Base-by-base conservation (phyloP, 2,888 invertebrate genomes). In the Ophion ventricosus region DNA sequence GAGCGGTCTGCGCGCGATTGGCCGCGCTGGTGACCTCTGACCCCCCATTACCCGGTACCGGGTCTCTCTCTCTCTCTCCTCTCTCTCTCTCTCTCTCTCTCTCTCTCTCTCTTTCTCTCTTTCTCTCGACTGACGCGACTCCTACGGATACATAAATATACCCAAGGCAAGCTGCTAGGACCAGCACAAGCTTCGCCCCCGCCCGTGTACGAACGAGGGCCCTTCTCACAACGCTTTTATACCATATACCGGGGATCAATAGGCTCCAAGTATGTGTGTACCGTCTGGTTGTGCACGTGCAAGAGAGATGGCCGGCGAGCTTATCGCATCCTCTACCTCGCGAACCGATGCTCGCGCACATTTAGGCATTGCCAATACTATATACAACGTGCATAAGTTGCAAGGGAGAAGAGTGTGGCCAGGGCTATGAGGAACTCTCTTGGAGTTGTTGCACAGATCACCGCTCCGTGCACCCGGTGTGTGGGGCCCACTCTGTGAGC, bases 21-120 rank as follows among this genome's bases (percentile, higher is more conserved):
- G 92, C 92, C 92, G 92, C 91, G 91, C 91, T 72, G 91, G 88
- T 92, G 92, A 93, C 93, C 93, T 89, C 88, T 93, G 92, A 92
- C 93, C 93, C 90, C 90, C 92, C 92, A 93, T 92, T 93, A 93
- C 92, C 92, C 91, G 91, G 88, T 90, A 91, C 90, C 88, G 90
- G 91, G 89, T 90, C 92, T 90, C 79, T 73, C n/a, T n/a, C n/a
- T n/a, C n/a, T n/a, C n/a, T n/a, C n/a, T n/a, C n/a, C n/a, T n/a
- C n/a, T n/a, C n/a, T n/a, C n/a, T n/a, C n/a, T n/a, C n/a, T n/a
- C n/a, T n/a, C n/a, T n/a, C n/a, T n/a, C n/a, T n/a, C n/a, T n/a
- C n/a, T n/a, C n/a, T n/a, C n/a, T n/a, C n/a, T n/a, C n/a, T n/a
- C n/a, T n/a, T n/a, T n/a, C n/a, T n/a, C n/a, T n/a, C n/a, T n/a